Evolutionary conservation across 2,113 vertebrate species (phyloP).

Genomic region (Oxyruncus cristatus): DNA sequence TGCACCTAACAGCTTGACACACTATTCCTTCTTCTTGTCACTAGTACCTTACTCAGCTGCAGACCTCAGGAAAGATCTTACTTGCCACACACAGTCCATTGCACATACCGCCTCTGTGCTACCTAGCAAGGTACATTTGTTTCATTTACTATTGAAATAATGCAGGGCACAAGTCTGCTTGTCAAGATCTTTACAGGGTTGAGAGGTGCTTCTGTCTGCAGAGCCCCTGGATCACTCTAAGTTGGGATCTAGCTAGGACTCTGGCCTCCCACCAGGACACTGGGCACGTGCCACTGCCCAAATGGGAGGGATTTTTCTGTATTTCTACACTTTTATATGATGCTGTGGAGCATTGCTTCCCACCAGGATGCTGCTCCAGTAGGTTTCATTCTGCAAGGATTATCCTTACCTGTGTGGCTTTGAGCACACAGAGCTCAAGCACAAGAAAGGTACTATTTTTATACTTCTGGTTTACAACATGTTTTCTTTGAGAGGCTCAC

Average conservation of each 20-base stretch:
- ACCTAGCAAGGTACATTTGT: neutral
- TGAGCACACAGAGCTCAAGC: neutral
- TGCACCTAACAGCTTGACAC: neutral
- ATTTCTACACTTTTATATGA: neutral
- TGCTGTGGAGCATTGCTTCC: neutral
- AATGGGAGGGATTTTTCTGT: fast-evolving
- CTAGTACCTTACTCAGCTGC: neutral
- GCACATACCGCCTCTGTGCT: fast-evolving
- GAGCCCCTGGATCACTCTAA: neutral
- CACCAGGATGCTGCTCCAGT: neutral
- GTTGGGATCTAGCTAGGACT: neutral
- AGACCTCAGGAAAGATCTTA: neutral
- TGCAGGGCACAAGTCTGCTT: neutral
- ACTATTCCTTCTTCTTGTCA: neutral
- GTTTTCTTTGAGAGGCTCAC: neutral
- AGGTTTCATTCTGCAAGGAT: neutral
- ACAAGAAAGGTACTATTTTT: neutral
- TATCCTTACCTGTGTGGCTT: neutral
- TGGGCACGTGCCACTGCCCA: neutral
- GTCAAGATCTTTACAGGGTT: neutral
- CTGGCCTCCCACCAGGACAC: neutral
- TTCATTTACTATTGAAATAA: neutral
- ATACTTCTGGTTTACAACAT: fast-evolving
- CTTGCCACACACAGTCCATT: fast-evolving
- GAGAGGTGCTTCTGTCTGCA: neutral